Evolutionary conservation across 2,888 invertebrate genomes (phyloP).

Genomic region (Drosophila paramelanica): DNA sequence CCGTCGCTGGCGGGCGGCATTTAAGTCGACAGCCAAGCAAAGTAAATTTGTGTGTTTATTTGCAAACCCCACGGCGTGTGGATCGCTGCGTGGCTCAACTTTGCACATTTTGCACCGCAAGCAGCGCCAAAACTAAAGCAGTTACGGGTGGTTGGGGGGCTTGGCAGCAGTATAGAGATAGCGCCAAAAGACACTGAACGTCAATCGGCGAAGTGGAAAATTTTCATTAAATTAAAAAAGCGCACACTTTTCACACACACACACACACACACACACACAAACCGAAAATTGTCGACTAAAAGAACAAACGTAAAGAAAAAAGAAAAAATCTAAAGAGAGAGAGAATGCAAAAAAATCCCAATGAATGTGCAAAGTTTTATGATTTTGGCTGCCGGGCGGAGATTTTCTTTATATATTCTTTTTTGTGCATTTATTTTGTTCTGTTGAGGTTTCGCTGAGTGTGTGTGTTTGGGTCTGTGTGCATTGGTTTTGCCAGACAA

Average conservation of each 20-base stretch:
- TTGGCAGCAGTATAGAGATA: constrained; percentile 31
- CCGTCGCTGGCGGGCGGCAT: constrained; percentile 57
- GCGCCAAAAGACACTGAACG: constrained; percentile 76
- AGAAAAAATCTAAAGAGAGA: constrained; percentile 10
- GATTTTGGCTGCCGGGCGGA: constrained; percentile 76
- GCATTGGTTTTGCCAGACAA: constrained; percentile 60
- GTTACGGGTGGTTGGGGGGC: constrained; percentile 10
- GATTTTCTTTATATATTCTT: constrained; percentile 58
- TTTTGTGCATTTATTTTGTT: constrained; percentile 44
- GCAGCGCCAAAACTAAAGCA: constrained; percentile 47
- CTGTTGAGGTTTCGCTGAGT: constrained; percentile 40
- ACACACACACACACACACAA: constrained; percentile 42
- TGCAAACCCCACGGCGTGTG: constrained; percentile 68
- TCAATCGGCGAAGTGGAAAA: constrained; percentile 84
- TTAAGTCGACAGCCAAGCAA: constrained; percentile 63
- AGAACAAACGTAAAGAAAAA: constrained; percentile 38
- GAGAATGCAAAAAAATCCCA: constrained; percentile 48
- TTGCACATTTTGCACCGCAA: constrained; percentile 68
- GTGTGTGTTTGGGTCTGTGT: constrained; percentile 17
- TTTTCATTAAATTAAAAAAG: constrained; percentile 85
- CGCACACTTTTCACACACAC: constrained; percentile 66
- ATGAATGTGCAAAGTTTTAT: constrained; percentile 80
- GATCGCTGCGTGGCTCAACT: constrained; percentile 53
- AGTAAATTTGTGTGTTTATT: constrained; percentile 79
- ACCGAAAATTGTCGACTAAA: constrained; percentile 52